Conservation (phyloP, 1,140 invertebrate species). For the Colletes latitarsis region DNA sequence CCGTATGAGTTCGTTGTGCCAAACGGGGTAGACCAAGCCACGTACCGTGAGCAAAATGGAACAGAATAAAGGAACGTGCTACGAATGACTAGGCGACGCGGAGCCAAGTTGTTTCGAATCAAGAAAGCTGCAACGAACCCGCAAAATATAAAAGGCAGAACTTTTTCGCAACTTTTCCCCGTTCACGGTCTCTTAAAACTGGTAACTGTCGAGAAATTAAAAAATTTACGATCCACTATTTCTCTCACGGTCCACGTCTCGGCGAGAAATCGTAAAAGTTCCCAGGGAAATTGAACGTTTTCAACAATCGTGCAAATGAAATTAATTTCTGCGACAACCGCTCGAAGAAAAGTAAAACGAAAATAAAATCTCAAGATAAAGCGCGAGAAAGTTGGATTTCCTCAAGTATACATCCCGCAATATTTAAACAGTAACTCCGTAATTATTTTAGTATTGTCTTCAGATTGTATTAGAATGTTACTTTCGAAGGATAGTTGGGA, state of each 20-base stretch:
- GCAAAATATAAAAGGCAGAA: neutral
- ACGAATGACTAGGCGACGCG: neutral
- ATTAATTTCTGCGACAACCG: neutral
- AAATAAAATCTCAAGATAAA: too few relatives aligned
- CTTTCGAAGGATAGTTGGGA: too few relatives aligned
- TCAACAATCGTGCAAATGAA: neutral
- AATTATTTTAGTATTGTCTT: too few relatives aligned
- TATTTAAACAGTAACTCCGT: too few relatives aligned
- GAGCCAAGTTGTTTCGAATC: conserved; percentile 17
- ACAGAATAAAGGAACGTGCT: neutral
- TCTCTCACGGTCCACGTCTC: too few relatives aligned
- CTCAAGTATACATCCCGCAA: too few relatives aligned
- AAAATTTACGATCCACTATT: neutral
- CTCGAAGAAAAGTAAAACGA: too few relatives aligned
- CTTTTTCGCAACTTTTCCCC: neutral
- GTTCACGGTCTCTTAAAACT: neutral
- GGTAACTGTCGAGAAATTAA: neutral
- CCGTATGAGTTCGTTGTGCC: too few relatives aligned
- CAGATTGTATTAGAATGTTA: too few relatives aligned
- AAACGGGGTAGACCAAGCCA: neutral
- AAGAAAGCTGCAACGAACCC: neutral
- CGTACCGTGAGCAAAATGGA: neutral
- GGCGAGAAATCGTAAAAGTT: neutral
- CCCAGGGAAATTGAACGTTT: conserved; percentile 13
- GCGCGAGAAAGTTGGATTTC: too few relatives aligned